Conservation (phyloP, 2,113 vertebrate genomes). For the Monarcha castaneiventris region DNA sequence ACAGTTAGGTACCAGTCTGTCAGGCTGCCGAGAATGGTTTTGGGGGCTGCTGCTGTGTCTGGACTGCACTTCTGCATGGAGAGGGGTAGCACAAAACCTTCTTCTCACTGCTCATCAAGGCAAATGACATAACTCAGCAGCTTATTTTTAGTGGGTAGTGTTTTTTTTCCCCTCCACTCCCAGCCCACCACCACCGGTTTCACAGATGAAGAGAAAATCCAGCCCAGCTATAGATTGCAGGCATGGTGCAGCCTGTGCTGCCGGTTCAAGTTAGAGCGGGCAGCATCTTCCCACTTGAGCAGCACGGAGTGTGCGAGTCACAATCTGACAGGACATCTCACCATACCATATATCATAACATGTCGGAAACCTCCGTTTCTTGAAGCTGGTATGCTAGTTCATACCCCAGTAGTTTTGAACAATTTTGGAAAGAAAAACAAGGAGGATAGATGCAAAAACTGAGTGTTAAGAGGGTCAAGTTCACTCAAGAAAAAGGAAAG, state of each 20-base stretch:
- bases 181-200: not conserved
- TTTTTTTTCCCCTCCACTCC: not conserved
- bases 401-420: not conserved
- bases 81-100: not conserved
- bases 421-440: not conserved
- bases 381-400: not conserved
- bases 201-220: not conserved
- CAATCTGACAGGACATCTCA: not conserved
- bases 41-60: not conserved
- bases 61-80: not conserved
- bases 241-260: slow-evolving; percentile 11
- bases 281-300: not conserved
- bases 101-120: not conserved
- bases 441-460: not conserved
- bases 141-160: slow-evolving; percentile 21
- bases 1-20: not conserved
- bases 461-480: not conserved
- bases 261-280: not conserved
- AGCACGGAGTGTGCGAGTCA: not conserved
- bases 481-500: not conserved
- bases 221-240: not conserved
- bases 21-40: not conserved
- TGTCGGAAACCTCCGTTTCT: not conserved
- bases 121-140: not conserved
- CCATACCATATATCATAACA: not conserved